phyloP scores from a whole-genome alignment of 1,140 invertebrate genomes.

The Leptoteleia sp. region DNA sequence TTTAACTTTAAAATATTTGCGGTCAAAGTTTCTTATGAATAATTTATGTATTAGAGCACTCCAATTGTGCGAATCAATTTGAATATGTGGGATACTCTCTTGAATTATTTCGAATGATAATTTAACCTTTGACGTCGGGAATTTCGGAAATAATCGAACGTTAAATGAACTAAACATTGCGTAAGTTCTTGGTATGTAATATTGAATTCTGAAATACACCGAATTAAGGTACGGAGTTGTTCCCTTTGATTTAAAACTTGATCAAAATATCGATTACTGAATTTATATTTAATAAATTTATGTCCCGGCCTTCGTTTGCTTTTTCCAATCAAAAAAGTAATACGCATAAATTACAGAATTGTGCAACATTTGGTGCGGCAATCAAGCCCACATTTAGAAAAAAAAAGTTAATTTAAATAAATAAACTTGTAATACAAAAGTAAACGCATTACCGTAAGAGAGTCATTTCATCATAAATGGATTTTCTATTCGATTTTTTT shows the following conservation, averaged over 20 bases:
- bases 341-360: no score
- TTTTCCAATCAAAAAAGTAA: no score
- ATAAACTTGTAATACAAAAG: no score
- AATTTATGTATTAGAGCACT: constrained; percentile 49
- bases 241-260: constrained; percentile 12
- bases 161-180: constrained; percentile 37
- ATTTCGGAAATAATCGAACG: constrained; percentile 14
- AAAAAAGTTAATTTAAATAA: no score
- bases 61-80: constrained; percentile 55
- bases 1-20: constrained; percentile 40
- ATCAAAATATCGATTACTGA: constrained; percentile 8
- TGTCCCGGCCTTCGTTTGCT: not conserved
- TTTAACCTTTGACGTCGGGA: constrained; percentile 23
- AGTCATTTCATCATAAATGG: no score
- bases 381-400: no score
- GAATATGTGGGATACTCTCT: constrained; percentile 48
- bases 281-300: constrained; percentile 1
- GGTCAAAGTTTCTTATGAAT: constrained; percentile 49
- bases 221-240: constrained; percentile 6
- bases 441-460: no score
- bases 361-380: no score
- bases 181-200: constrained; percentile 1
- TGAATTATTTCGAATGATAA: constrained; percentile 55
- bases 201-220: not conserved
- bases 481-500: no score